phyloP scores from a whole-genome alignment of 2,888 invertebrate genomes.

The Coecobrya sp. region DNA sequence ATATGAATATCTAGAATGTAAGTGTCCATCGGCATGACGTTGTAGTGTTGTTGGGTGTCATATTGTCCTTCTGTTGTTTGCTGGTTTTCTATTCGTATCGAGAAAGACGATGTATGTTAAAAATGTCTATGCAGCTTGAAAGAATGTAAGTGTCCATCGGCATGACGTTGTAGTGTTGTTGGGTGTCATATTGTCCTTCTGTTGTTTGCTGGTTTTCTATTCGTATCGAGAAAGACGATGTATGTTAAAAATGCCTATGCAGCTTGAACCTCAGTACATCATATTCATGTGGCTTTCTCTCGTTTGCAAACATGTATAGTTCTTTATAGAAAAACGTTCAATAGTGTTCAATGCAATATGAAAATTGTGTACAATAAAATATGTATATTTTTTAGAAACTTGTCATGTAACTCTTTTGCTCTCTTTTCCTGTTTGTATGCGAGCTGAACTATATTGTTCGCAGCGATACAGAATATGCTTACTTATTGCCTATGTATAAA shows the following conservation, averaged over 20 bases:
- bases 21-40: not conserved
- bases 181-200: not conserved
- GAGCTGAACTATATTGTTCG: not conserved
- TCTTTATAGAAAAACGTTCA: too few species aligned
- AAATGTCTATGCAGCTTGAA: constrained; percentile 8
- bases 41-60: not conserved
- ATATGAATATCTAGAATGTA: not conserved
- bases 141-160: not conserved
- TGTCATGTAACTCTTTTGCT: constrained; percentile 59
- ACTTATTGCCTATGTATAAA: not conserved
- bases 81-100: not conserved
- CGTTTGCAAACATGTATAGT: too few species aligned
- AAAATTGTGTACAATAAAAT: constrained; percentile 16
- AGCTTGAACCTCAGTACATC: not conserved
- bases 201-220: not conserved
- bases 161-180: not conserved
- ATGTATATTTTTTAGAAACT: constrained; percentile 64
- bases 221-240: not conserved
- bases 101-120: not conserved
- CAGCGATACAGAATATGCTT: not conserved
- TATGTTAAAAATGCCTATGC: not conserved
- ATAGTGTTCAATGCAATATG: not conserved
- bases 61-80: constrained; percentile 24
- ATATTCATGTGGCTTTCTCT: constrained; percentile 6
- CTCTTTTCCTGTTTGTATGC: constrained; percentile 21